Base-by-base conservation (phyloP, 2,888 invertebrate genomes). In the Tuta absoluta region DNA sequence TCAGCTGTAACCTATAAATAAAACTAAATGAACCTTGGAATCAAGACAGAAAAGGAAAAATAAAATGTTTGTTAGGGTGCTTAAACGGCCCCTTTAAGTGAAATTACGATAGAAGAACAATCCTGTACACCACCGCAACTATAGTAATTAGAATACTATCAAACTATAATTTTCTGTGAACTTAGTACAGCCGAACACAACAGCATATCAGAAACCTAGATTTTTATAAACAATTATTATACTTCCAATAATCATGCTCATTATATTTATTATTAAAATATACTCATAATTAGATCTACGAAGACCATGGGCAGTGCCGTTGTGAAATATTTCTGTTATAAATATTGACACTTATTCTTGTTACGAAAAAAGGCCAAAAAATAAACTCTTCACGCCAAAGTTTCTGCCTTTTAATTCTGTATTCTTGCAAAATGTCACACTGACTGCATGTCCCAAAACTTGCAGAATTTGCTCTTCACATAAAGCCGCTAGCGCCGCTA, bases 371-470 rank as follows among this genome's bases (percentile, higher is more conserved):
- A 76, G 78, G 81, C 87, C 87, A 86, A 85, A 86, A 83, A 89
- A 84, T 85, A 89, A 89, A 91, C 91, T 91, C 91, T 91, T 91
- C 91, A 91, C 89, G 85, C 79, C 78, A 17, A 83, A 75, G 68
- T 45, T 17, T 17, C 45, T 17, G 45, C 8, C 1, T 45, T 17
- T 45, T 45, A 45, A 7, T 45, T 45, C 14, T 37, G 12, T 11
- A 37, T 11, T 1, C 37, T n/a, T n/a, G n/a, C n/a, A n/a, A n/a
- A n/a, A n/a, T n/a, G n/a, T n/a, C n/a, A n/a, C n/a, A n/a, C n/a
- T n/a, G n/a, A n/a, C n/a, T n/a, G n/a, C n/a, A n/a, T n/a, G n/a
- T n/a, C n/a, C n/a, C n/a, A n/a, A n/a, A n/a, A n/a, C n/a, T n/a
- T n/a, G n/a, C n/a, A n/a, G n/a, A n/a, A n/a, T n/a, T n/a, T n/a